Evolutionary conservation across 2,888 invertebrate species (phyloP), one percentile per base, ranked within the genome.

Genomic region (Drepanosiphum platanoidis): DNA sequence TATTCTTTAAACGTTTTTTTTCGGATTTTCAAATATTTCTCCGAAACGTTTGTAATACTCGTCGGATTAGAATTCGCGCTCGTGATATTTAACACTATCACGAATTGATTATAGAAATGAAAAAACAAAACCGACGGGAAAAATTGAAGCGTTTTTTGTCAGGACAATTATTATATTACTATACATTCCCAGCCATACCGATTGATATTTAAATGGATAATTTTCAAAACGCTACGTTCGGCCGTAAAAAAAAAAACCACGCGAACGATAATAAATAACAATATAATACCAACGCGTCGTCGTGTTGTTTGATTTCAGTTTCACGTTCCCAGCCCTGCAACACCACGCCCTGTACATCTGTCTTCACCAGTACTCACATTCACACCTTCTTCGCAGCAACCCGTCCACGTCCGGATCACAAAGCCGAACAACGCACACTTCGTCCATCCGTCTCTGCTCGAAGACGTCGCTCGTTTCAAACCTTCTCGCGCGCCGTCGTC

Each of bases 261-360:
- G 22, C 22, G 18, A 52, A 18, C 15, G 32, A n/a, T 66, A n/a
- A 32, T 66, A 15, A 66, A 66, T 66, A 13, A 77, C 3, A 61
- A 61, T 39, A 3, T 13, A 52, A 9, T 78, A 39, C 0, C n/a
- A n/a, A n/a, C n/a, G n/a, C n/a, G n/a, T n/a, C n/a, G n/a, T n/a
- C n/a, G n/a, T 78, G 18, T 27, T 61, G 1, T 77, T 27, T 64
- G 78, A 64, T 78, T 79, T 46, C 79, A 79, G 79, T 68, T 46
- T 32, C 46, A 42, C 18, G 34, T 32, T 34, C 34, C 68, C 46
- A 22, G 39, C 77, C n/a, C 42, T 68, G 22, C 64, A 1, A 30
- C 64, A 1, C 58, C 1, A 30, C 66, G 32, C n/a, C 46, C n/a
- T n/a, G 18, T 18, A 64, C n/a, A 61, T 1, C n/a, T 32, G 9